Conservation (phyloP, 2,797 vertebrate genomes). For the Eptatretus atami region DNA sequence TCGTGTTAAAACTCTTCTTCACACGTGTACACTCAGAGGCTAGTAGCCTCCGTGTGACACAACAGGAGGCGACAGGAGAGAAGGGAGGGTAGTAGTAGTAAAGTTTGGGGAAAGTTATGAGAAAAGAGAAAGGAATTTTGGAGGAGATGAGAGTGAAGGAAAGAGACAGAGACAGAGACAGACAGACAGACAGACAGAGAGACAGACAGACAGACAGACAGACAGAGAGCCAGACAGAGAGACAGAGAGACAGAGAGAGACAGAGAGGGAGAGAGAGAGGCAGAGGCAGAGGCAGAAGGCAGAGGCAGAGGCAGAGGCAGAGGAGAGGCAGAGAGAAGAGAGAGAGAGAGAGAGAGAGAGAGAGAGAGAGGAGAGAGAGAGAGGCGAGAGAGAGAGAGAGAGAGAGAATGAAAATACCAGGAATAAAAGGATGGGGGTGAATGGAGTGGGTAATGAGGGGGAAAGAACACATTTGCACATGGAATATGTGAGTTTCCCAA, state of each 20-base stretch:
- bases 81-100: background rate
- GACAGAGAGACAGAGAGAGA: background rate
- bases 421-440: slow-evolving; percentile 10
- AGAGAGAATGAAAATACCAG: background rate
- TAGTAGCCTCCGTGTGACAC: too few species aligned
- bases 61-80: too few species aligned
- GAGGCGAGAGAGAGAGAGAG: slow-evolving; percentile 5
- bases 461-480: slow-evolving; percentile 4
- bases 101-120: background rate
- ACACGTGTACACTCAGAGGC: too few species aligned
- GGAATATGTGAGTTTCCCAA: too few species aligned
- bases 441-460: background rate
- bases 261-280: background rate
- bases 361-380: slow-evolving; percentile 8
- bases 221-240: slow-evolving; percentile 2
- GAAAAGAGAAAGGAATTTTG: slow-evolving; percentile 12
- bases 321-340: too few species aligned
- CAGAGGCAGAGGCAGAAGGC: too few species aligned
- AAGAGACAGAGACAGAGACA: slow-evolving; percentile 3
- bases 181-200: background rate
- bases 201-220: slow-evolving; percentile 9
- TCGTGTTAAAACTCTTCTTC: too few species aligned
- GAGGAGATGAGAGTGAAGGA: too few species aligned
- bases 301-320: too few species aligned
- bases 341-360: too few species aligned